A percentile compares a stretch with the other conserved stretches of the same genome.
Evolutionary conservation across 2,888 invertebrate species (phyloP).

Genomic region (Allophyes oxyacanthae): DNA sequence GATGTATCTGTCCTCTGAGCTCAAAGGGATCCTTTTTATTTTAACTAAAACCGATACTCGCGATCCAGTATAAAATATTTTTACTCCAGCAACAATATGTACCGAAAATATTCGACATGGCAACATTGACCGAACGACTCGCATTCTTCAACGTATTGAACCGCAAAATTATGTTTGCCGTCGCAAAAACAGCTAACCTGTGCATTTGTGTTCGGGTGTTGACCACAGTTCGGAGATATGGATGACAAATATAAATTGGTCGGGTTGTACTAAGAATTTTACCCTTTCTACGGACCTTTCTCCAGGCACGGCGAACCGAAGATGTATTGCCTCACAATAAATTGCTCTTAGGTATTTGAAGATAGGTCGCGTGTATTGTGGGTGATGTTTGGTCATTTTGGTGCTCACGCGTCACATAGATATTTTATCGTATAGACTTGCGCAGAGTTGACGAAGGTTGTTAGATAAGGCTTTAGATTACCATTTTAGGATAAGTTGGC

Average conservation of each 20-base stretch:
- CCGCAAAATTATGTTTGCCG: constrained; percentile 59
- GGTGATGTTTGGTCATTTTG: constrained; percentile 56
- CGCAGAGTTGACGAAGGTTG: not conserved
- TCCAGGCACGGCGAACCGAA: constrained; percentile 42
- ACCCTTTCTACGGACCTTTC: constrained; percentile 61
- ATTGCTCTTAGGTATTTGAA: constrained; percentile 59
- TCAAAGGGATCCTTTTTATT: constrained; percentile 32
- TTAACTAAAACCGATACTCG: constrained; percentile 34
- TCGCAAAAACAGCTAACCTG: constrained; percentile 34
- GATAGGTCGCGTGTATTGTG: constrained; percentile 49
- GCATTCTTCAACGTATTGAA: constrained; percentile 62
- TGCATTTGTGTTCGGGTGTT: constrained; percentile 30
- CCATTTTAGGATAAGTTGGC: constrained; percentile 11
- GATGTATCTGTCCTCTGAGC: not conserved
- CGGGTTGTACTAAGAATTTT: constrained; percentile 53
- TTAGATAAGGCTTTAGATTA: constrained; percentile 3
- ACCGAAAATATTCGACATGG: constrained; percentile 56
- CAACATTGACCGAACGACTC: constrained; percentile 62
- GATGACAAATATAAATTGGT: constrained; percentile 57
- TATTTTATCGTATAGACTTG: constrained; percentile 24
- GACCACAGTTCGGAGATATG: constrained; percentile 40
- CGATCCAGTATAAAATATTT: constrained; percentile 48
- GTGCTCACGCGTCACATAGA: constrained; percentile 35
- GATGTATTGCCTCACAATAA: constrained; percentile 61
- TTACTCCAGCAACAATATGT: constrained; percentile 53